Base-by-base conservation (phyloP, 2,888 invertebrate species). In the Axea sp. region DNA sequence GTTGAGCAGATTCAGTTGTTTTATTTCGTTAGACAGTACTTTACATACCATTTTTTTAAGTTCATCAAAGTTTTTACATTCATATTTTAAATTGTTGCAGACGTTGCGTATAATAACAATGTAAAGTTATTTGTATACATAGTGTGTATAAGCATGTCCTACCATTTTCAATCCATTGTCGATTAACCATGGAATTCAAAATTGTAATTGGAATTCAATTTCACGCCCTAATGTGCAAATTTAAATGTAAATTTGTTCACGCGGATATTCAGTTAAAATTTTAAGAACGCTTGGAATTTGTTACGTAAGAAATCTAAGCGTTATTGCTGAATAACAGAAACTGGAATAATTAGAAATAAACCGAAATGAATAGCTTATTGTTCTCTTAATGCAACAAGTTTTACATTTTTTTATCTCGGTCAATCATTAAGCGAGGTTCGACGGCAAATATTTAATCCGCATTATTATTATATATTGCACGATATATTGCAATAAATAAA, bases 181-280 rank as follows among this genome's bases (percentile, higher is more conserved):
- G 72, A 76, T 76, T 73, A 71, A 76, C 51, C 53, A 43, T 65
- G 75, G 75, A 79, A 80, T 80, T 78, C 69, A 74, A 75, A 77
- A 75, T 72, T 77, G 80, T 80, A 80, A 82, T 82, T 80, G 81
- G 79, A 80, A 81, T 81, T 79, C 80, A 80, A 82, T 82, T 80
- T 79, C 78, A 75, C 71, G 76, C 76, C 78, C 76, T 82, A 81
- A 82, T 80, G 79, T 77, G 75, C 78, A 80, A 79, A 82, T 82
- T 81, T 81, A 81, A 81, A 81, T 82, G 82, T 79, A 81, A 82
- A 82, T 79, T 79, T 51, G 79, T 74, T 73, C 73, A 76, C 77
- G 75, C 73, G 75, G 79, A 79, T 76, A 76, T 78, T 77, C 77
- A 59, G 43, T 30, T 45, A 37, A 45, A 43, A 53, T 53, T 28